Base-by-base conservation (phyloP, 2,797 vertebrate species). In the Gastrophryne carolinensis region DNA sequence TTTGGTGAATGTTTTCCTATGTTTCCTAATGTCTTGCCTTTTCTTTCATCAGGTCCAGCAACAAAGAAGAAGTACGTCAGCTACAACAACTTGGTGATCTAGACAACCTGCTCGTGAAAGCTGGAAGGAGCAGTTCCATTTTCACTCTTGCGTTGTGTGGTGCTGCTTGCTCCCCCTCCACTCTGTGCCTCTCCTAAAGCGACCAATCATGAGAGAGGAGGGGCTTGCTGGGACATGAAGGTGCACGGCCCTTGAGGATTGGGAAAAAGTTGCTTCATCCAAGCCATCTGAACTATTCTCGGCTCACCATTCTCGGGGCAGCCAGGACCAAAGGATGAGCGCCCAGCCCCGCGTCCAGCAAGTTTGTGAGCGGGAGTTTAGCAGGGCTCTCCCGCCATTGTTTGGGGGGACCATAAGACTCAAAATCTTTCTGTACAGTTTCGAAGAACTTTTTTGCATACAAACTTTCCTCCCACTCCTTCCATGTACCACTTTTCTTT, bases 31-130 rank as follows among this genome's bases (percentile, higher is more conserved):
- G n/a, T n/a, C n/a, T n/a, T n/a, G n/a, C 24, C 62, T 13, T 0
- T 0, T 81, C 78, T 50, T 19, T 71, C 61, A 80, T 11, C 83
- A 98, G 96, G 96, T 91, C 95, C 94, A 24, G 94, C 96, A 78
- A 92, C 92, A 52, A 96, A 96, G 88, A 94, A 95, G 87, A 96
- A 96, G 83, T 95, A 93, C 50, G 95, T 97, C 90, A 97, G 92
- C 86, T 97, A 97, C 90, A 95, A 94, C 79, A 94, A 98, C 89
- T 91, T 96, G 79, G 95, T 94, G 81, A 98, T 97, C 88, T 98
- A 91, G 89, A 52, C 75, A 60, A 76, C 81, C 85, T 81, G 79
- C 86, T 84, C 82, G 35, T 34, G 73, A 62, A 79, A 84, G 82
- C 82, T 71, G 74, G 75, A 66, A 70, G 86, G 84, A 82, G 71